Base-by-base conservation (phyloP, 2,113 vertebrate species). In the Epinephelus lanceolatus region DNA sequence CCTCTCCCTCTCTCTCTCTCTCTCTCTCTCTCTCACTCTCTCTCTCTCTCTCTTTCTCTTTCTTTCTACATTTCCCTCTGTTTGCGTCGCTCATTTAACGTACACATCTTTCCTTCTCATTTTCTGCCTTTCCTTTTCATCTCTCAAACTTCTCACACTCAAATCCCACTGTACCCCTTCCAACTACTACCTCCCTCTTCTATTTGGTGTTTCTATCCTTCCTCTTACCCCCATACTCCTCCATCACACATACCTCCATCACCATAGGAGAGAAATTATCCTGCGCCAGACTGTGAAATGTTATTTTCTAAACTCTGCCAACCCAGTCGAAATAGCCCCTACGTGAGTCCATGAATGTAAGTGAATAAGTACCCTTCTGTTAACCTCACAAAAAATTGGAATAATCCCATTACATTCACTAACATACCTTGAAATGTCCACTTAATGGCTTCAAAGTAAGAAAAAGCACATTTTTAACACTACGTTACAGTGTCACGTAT, bases 251-350 rank as follows among this genome's bases (percentile, higher is more conserved):
- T 56, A 71, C 80, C 81, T 85, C 53, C 68, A 59, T 78, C 88
- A 79, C 80, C 45, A 52, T 11, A 79, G 82, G 73, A 79, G 69
- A 74, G 69, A 78, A 69, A 76, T 80, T 37, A 83, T 86, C 61
- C 62, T 19, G 25, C 23, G 60, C 74, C 60, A 83, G 70, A 79
- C 76, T 76, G 80, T 84, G 84, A 85, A 88, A 86, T 81, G 72
- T 78, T 68, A 82, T 87, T 55, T 75, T 86, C 57, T 12, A 78
- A 86, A 86, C 66, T 78, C 74, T 69, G 47, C 72, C 45, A 78
- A 52, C 52, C 37, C 9, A 33, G 56, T 67, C 45, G 18, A 82
- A 81, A 80, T 27, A 59, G n/a, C 49, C 19, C 8, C 45, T n/a
- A 65, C 55, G 21, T 42, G 33, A 77, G 68, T 53, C 63, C 56